phyloP scores from a whole-genome alignment of 2,797 vertebrate species.

The Sparidentex hasta region DNA sequence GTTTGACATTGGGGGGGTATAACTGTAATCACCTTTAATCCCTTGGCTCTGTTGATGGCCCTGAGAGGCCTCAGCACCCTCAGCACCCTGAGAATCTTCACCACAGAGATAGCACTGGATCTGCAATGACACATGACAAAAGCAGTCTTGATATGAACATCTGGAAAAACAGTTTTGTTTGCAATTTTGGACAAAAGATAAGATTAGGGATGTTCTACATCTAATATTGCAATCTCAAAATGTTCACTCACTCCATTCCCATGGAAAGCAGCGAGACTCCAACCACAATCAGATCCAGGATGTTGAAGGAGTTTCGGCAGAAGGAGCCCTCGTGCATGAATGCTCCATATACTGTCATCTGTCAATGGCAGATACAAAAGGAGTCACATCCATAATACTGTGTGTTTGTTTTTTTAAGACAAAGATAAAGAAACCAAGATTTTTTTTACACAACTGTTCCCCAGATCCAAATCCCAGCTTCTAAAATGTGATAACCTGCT shows the following conservation, averaged over 20 bases:
- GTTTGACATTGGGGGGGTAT: not conserved
- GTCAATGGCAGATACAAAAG: slow-evolving; percentile 46
- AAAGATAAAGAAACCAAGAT: not conserved
- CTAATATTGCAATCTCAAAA: not conserved
- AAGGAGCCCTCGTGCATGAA: slow-evolving; percentile 98
- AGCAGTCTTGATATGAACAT: not conserved
- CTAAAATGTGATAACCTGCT: not conserved
- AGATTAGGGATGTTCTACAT: not conserved
- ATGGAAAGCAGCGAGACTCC: slow-evolving; percentile 96
- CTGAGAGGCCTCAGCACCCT: slow-evolving; percentile 95
- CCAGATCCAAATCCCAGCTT: not conserved
- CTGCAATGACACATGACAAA: slow-evolving; percentile 75
- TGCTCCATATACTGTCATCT: slow-evolving; percentile 98
- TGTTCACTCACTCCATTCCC: slow-evolving; percentile 92
- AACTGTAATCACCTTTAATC: slow-evolving; percentile 88
- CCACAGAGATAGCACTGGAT: slow-evolving; percentile 97
- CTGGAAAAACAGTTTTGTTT: not conserved
- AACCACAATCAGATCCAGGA: slow-evolving; percentile 97
- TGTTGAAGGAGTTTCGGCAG: slow-evolving; percentile 98
- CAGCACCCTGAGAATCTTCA: slow-evolving; percentile 98
- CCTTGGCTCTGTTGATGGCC: slow-evolving; percentile 98
- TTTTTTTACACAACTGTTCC: not conserved
- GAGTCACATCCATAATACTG: slow-evolving; percentile 8
- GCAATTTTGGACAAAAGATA: not conserved
- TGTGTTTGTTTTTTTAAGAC: not conserved